These are phyloP conservation scores for Sylvilagus bachmani DNA, from an alignment of 2,113 vertebrate genomes.

Conservation along the genomic window DNA sequence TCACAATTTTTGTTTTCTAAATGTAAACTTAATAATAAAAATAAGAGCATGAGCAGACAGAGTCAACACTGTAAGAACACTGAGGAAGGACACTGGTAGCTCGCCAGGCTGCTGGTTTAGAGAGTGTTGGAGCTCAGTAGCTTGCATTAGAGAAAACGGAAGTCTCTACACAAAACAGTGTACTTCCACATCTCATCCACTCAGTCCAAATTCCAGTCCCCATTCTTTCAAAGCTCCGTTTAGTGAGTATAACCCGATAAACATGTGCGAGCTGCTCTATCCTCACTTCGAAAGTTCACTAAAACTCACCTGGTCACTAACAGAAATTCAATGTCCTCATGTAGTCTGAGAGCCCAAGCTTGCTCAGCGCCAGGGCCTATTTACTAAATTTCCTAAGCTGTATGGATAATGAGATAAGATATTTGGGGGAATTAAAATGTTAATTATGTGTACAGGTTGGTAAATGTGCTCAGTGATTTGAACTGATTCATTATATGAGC, in stretches of 20 bases:
- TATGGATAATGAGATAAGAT: constrained; percentile 79
- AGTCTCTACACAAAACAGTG: constrained; percentile 25
- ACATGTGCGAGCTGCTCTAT: background rate
- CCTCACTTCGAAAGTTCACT: background rate
- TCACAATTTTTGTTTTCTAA: too few relatives aligned
- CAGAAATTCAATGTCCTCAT: background rate
- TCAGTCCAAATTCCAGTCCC: background rate
- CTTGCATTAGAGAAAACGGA: background rate
- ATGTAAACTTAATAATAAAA: too few relatives aligned
- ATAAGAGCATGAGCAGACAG: too few relatives aligned
- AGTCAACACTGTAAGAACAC: fast-evolving
- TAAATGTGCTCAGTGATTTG: constrained; percentile 76
- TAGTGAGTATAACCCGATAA: background rate
- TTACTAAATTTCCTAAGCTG: constrained; percentile 72
- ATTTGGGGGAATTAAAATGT: constrained; percentile 80
- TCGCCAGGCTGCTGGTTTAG: background rate
- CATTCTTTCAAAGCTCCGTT: background rate
- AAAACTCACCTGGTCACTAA: background rate
- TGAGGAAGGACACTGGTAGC: background rate
- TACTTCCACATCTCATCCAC: background rate
- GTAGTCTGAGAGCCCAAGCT: background rate
- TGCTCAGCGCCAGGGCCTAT: constrained; percentile 51
- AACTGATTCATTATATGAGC: constrained; percentile 77
- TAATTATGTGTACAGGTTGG: constrained; percentile 78
- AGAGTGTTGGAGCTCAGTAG: background rate